These are phyloP conservation scores for Turnix velox DNA, from an alignment of 2,113 vertebrate genomes.

Conservation along the genomic window DNA sequence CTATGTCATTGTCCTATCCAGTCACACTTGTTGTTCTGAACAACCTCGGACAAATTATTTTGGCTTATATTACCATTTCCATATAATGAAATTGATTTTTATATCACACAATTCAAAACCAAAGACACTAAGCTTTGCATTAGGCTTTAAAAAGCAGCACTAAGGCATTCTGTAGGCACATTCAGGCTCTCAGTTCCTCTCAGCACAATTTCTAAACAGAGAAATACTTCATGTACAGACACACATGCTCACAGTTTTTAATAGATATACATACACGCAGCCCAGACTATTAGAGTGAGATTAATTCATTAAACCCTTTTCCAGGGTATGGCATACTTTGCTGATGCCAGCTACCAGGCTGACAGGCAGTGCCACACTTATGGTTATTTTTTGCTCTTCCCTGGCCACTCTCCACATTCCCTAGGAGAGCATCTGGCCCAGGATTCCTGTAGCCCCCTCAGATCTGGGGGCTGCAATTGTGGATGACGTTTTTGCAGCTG, in stretches of 20 bases:
- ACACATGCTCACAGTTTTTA: neutral
- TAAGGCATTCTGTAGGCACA: neutral
- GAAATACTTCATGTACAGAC: neutral
- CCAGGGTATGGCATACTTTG: neutral
- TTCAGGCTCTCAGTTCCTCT: neutral
- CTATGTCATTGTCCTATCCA: neutral
- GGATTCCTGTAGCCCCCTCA: neutral
- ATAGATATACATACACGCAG: neutral
- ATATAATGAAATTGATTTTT: slow-evolving; percentile 40
- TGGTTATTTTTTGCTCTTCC: slow-evolving; percentile 41
- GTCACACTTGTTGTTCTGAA: neutral
- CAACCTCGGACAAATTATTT: neutral
- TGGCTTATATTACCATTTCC: neutral
- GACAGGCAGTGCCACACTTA: slow-evolving; percentile 4
- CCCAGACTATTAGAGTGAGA: neutral
- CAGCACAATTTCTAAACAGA: neutral
- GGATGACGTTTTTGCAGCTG: slow-evolving; percentile 31
- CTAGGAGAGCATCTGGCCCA: neutral
- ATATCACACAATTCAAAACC: neutral
- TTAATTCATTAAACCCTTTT: neutral
- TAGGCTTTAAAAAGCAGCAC: neutral
- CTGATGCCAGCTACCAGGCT: neutral
- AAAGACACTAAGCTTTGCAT: slow-evolving; percentile 3
- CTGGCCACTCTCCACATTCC: slow-evolving; percentile 26
- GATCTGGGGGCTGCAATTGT: neutral